phyloP scores from a whole-genome alignment of 2,888 invertebrate genomes.

The Lycocerus yunnanus region DNA sequence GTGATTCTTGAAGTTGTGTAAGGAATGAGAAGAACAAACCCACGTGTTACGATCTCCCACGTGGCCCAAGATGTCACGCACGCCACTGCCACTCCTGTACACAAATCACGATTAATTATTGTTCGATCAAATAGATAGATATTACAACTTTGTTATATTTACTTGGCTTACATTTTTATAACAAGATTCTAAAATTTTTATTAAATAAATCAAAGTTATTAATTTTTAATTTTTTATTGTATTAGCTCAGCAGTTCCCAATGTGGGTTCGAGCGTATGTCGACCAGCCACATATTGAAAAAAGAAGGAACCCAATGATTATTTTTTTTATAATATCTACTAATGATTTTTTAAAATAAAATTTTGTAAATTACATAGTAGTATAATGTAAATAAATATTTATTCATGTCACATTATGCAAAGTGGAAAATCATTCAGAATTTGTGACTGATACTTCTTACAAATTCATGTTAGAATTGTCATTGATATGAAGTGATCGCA shows the following conservation, averaged over 20 bases:
- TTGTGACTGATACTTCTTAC: background rate
- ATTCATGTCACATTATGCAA: background rate
- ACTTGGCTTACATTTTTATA: background rate
- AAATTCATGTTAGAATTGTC: background rate
- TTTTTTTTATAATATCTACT: too few species aligned
- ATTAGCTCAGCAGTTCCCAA: too few species aligned
- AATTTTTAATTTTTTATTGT: background rate
- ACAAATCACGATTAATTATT: conserved; percentile 40
- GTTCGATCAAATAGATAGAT: background rate
- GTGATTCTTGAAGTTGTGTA: conserved; percentile 35
- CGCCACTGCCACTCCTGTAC: conserved; percentile 47
- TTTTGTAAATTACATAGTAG: too few species aligned
- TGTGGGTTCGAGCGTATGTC: background rate
- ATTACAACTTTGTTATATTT: background rate
- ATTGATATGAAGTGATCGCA: background rate
- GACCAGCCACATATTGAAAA: too few species aligned
- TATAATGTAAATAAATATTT: too few species aligned
- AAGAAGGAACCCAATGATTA: too few species aligned
- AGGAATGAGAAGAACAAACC: conserved; percentile 38
- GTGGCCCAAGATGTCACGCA: conserved; percentile 46
- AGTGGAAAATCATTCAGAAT: background rate
- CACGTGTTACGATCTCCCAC: conserved; percentile 48
- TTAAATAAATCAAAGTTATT: background rate
- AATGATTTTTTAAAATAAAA: too few species aligned
- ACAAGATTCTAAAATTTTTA: background rate